Evolutionary conservation across 2,888 invertebrate genomes (phyloP).

Genomic region (Ectemnius continuus): DNA sequence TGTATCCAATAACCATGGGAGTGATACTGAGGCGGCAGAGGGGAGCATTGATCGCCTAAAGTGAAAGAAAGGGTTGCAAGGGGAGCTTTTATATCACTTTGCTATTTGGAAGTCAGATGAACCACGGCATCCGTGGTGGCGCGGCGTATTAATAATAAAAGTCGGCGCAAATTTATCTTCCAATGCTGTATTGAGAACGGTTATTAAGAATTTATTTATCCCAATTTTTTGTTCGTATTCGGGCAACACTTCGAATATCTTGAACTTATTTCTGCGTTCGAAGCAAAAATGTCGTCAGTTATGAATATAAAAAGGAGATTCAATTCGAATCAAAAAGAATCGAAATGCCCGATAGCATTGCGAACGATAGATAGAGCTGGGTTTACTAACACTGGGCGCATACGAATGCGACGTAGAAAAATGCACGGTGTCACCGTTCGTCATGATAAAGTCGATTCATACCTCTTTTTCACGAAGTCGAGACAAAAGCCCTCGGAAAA

Average conservation of each 20-base stretch:
- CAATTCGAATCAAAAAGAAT: conserved; percentile 16
- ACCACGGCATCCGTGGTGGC: no score
- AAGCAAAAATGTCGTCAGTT: not conserved
- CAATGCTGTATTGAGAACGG: no score
- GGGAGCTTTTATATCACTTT: conserved; percentile 5
- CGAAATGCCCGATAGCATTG: no score
- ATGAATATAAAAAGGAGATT: conserved; percentile 10
- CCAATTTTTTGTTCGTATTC: no score
- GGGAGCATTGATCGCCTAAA: conserved; percentile 8
- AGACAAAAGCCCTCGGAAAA: not conserved
- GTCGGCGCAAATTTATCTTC: no score
- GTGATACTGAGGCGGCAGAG: not conserved
- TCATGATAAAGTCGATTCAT: not conserved
- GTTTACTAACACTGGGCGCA: conserved; percentile 2
- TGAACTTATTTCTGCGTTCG: not conserved
- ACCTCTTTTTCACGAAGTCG: conserved; percentile 18
- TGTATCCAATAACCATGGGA: not conserved
- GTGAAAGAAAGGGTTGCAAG: not conserved
- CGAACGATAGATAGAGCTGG: no score
- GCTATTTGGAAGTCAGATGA: conserved; percentile 48
- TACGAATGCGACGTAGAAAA: conserved; percentile 16
- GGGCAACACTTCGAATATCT: no score
- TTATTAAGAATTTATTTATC: no score
- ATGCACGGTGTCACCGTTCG: conserved; percentile 18
- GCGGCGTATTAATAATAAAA: no score